Base-by-base conservation (phyloP, 2,888 invertebrate genomes). In the Meandrusa payeni region DNA sequence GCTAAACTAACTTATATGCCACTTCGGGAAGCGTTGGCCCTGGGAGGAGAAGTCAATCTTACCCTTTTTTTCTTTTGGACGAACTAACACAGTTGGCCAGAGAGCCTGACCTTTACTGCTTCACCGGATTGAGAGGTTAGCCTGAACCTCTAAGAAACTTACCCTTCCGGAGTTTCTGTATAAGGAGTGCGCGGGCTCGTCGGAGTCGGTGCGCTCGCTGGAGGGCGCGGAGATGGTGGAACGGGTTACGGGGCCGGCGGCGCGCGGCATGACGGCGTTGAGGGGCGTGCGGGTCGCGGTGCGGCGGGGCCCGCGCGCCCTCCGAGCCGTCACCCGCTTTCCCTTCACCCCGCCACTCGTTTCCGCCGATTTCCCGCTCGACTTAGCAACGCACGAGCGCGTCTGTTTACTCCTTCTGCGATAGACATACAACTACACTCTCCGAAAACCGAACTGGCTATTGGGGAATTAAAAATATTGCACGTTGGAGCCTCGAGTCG, bases 191-290 rank as follows among this genome's bases (percentile, higher is more conserved):
- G 74, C 59, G 1, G 82, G 76, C 22, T 82, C 82, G 38, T 86
- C 85, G 1, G 83, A 82, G 64, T 87, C 86, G 0, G 80, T 80
- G 42, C 89, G 55, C 50, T 81, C 85, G 57, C 77, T 77, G 5
- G 82, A 79, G 12, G 73, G 86, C 59, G 87, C 77, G 46, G 81
- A 77, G 69, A 56, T 61, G 47, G 60, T 13, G 47, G 13, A 23
- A 50, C 29, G 50, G 50, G 15, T 15, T 2, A 4, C 4, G 34
- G 26, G 27, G 37, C 19, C 42, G 39, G 22, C 26, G 31, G 26
- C 50, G 42, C 50, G 44, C 52, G 17, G 55, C 2, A 15, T 3
- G 15, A 15, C 2, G 50, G 22, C 41, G 26, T 38, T 37, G 52
- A 41, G 48, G 24, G 49, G 46, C 31, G 39, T 47, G 12, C 54